These are phyloP conservation scores for Oryzias dopingdopingensis DNA, from an alignment of 2,797 vertebrate species.

Conservation along the genomic window DNA sequence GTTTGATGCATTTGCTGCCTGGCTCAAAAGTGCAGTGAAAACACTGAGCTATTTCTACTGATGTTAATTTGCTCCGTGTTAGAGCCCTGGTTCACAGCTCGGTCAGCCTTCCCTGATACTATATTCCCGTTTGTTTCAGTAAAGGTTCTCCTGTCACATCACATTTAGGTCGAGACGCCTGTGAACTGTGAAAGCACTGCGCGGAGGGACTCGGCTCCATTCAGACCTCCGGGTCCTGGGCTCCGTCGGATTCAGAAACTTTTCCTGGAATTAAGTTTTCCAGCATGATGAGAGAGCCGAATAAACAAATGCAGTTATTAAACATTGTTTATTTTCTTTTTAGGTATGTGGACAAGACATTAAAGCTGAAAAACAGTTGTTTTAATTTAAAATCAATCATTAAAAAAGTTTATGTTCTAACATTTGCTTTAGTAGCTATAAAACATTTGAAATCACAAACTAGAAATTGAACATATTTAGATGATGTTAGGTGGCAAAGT, in stretches of 20 bases:
- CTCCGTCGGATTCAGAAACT: slow-evolving; percentile 9
- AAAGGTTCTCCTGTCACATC: slow-evolving; percentile 87
- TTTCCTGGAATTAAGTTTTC: slow-evolving; percentile 3
- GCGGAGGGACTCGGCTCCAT: slow-evolving; percentile 64
- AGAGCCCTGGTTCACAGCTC: slow-evolving; percentile 83
- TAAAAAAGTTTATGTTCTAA: too few species aligned
- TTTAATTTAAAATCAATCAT: too few species aligned
- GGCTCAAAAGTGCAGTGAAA: slow-evolving; percentile 74
- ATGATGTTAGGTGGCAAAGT: background rate
- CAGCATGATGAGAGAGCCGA: slow-evolving; percentile 4
- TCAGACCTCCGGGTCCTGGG: slow-evolving; percentile 60
- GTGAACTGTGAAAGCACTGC: slow-evolving; percentile 88
- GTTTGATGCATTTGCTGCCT: slow-evolving; percentile 66
- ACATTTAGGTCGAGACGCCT: slow-evolving; percentile 75
- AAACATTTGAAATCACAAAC: too few species aligned
- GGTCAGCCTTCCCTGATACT: slow-evolving; percentile 92
- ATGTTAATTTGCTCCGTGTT: slow-evolving; percentile 93
- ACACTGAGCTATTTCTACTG: slow-evolving; percentile 77
- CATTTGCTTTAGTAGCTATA: too few species aligned
- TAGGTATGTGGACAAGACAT: too few species aligned
- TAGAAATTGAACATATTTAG: too few species aligned
- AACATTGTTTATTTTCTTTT: background rate
- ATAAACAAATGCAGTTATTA: background rate
- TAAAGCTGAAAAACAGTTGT: too few species aligned
- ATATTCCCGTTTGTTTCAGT: slow-evolving; percentile 86